Base-by-base conservation (phyloP, 2,888 invertebrate genomes). In the Melinaea menophilus region DNA sequence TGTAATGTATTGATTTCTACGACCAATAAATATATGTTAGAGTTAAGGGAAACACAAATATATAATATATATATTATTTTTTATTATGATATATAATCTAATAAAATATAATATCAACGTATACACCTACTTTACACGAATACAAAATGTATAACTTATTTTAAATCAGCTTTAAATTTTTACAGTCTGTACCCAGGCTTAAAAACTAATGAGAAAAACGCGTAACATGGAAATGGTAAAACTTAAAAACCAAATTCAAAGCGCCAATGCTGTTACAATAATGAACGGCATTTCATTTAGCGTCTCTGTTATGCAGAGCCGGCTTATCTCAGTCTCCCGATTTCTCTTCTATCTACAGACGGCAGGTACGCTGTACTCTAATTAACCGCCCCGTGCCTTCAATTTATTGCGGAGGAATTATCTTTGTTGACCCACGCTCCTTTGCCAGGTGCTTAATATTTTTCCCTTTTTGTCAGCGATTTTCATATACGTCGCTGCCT, bases 361-460 rank as follows among this genome's bases (percentile, higher is more conserved):
- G 70, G 70, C 82, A 82, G 80, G 80, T 79, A 76, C 72, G 70
- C 61, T 58, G 56, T 54, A 65, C 62, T 64, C 78, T 82, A 83
- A 85, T 86, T 86, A 86, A 81, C 82, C 79, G 74, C 71, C 66
- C 45, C 64, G 76, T 78, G 76, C 75, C 79, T 78, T 77, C 80
- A 83, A 85, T 84, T 86, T 85, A 85, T 83, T 79, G 79, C 82
- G 73, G 77, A 69, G 68, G 82, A 80, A 85, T 85, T 87, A 87
- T 86, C 85, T 85, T 78, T 86, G 86, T 86, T 86, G 84, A 82
- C 82, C 82, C 86, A 84, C 79, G 81, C 79, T 80, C 79, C 75
- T 77, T 73, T 73, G 68, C 65, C 71, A 77, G 76, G 77, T 76
- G 76, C 79, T 80, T 82, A 78, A 78, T 78, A 81, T 81, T 84